Conservation (phyloP, 64 coral and sea anemone genomes). For the Stichodactyla helianthus region DNA sequence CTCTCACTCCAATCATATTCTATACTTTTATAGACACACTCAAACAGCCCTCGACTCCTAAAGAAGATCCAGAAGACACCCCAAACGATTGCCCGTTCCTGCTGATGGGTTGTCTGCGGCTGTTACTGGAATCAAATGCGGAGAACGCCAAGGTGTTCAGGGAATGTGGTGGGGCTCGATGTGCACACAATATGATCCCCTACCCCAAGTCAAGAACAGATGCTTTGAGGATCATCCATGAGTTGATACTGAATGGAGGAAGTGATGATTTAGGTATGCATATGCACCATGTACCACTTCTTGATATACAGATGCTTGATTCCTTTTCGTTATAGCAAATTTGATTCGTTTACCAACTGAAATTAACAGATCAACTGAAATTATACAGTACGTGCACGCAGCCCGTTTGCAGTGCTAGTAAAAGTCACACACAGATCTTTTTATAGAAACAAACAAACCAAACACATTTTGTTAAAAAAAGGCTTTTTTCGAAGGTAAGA, state of each 20-base stretch:
- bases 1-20: neutral
- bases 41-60: neutral
- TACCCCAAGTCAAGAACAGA: constrained; percentile 69
- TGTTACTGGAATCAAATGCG: constrained; percentile 71
- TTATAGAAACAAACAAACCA: neutral
- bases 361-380: neutral
- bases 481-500: too few species aligned
- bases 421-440: neutral
- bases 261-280: constrained; percentile 86
- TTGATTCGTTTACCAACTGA: neutral
- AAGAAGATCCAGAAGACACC: neutral
- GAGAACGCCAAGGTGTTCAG: constrained; percentile 85
- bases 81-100: constrained; percentile 80
- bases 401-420: too few species aligned
- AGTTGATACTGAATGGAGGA: constrained; percentile 90
- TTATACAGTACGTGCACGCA: too few species aligned
- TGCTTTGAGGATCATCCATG: constrained; percentile 86
- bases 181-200: constrained; percentile 81
- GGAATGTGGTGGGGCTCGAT: constrained; percentile 85
- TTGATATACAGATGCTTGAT: too few species aligned
- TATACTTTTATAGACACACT: neutral
- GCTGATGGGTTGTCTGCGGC: constrained; percentile 87
- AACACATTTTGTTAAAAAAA: neutral
- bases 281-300: neutral
- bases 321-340: neutral